A percentile compares a stretch with the other conserved stretches of the same genome.
Conservation (phyloP, 2,888 invertebrate genomes). For the Acanthosepion esculentum region DNA sequence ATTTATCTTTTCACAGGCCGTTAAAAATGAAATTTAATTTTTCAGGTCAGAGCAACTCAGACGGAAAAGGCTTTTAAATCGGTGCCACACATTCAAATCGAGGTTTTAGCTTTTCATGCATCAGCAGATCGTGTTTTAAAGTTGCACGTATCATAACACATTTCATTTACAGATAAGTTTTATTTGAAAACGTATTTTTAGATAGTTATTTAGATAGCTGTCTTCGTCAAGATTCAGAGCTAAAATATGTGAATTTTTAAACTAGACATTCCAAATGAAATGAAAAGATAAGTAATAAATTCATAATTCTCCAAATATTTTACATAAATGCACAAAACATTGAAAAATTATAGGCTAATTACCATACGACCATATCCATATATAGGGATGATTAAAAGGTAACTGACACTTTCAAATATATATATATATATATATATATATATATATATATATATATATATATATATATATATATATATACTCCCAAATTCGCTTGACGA, state of each 20-base stretch:
- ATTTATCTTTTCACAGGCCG: constrained; percentile 14
- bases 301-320: too few relatives aligned
- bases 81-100: background rate
- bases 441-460: too few relatives aligned
- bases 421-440: too few relatives aligned
- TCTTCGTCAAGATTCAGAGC: background rate
- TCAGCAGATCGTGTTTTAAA: background rate
- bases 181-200: background rate
- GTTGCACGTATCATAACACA: background rate
- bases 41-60: background rate
- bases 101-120: background rate
- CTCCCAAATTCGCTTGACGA: too few relatives aligned
- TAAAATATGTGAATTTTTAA: background rate
- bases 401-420: too few relatives aligned
- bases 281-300: too few relatives aligned
- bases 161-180: background rate
- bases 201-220: background rate
- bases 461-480: too few relatives aligned
- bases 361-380: too few relatives aligned
- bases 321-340: too few relatives aligned
- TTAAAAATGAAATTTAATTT: background rate
- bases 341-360: too few relatives aligned
- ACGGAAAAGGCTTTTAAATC: background rate
- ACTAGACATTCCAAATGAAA: too few relatives aligned
- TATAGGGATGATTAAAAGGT: too few relatives aligned